Conservation (phyloP, 2,113 vertebrate species). For the Indicator indicator region DNA sequence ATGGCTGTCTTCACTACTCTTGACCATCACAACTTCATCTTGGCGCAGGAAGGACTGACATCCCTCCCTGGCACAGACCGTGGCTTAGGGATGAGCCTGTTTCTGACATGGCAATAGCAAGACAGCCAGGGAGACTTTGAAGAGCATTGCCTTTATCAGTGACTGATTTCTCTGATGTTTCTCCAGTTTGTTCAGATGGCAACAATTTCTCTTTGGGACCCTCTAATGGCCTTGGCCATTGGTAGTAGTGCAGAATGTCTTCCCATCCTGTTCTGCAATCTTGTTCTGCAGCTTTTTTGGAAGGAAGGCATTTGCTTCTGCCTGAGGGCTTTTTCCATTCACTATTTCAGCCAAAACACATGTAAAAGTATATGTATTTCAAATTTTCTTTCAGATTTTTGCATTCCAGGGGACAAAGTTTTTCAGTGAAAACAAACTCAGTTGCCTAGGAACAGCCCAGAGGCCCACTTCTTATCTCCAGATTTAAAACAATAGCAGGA, state of each 20-base stretch:
- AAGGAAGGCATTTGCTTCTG: neutral
- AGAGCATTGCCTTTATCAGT: neutral
- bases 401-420: neutral
- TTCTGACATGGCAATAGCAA: neutral
- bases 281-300: neutral
- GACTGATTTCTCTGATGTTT: neutral
- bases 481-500: neutral
- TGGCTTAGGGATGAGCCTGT: neutral
- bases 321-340: neutral
- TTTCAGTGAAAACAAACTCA: neutral
- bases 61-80: neutral
- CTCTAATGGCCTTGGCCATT: neutral
- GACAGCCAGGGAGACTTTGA: neutral
- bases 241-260: accelerated
- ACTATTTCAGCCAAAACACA: neutral
- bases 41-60: neutral
- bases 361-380: neutral
- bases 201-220: neutral
- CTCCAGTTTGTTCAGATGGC: neutral
- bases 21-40: neutral
- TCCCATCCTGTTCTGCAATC: neutral
- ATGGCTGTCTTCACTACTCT: neutral
- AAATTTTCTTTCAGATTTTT: neutral
- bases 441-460: neutral
- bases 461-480: neutral